Evolutionary conservation across 1,140 invertebrate species (phyloP), one percentile per base, ranked within the genome.

Genomic region (Theocolax elegans): DNA sequence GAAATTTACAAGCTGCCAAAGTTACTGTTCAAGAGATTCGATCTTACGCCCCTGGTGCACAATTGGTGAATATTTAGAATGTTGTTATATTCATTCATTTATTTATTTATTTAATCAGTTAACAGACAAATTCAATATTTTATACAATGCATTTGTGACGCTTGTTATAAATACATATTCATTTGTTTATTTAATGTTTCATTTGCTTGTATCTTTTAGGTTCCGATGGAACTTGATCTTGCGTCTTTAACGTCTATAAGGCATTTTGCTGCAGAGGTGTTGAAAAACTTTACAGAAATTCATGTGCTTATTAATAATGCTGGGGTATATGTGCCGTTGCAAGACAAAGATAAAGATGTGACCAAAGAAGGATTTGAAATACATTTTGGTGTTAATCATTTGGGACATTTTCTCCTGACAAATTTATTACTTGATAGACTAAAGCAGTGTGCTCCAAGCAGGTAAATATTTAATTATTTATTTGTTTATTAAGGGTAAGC

Each of bases 341-440:
- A 81, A 58, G 74, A 85, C 51, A 84, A 80, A 54, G 74, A 85
- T 56, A 77, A 85, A n/a, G 74, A 80, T 1, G 82, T 82, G 53
- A 96, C 94, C 1, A 85, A 89, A 75, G 94, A 97, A 84, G 93
- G 93, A 0, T 94, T 93, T 85, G 95, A 97, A 85, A 90, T 91
- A 49, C 92, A 94, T 81, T 90, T 94, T 81, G 92, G 91, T 13
- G 90, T 92, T 0, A 94, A 94, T 85, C 91, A 95, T 77, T 85
- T 95, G 42, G 92, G 92, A 15, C 95, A 95, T 78, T 96, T 95
- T 79, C 84, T 95, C n/a, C 82, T 97, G 1, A 96, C 94, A 1
- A 90, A 92, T 81, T 85, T 95, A 17, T 85, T 97, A 10, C 75
- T 94, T 31, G 90, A 93, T 13, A 82, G 87, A 19, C 81, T 96